These are phyloP conservation scores for Belonocnema kinseyi DNA, from an alignment of 1,140 invertebrate genomes.

Conservation along the genomic window DNA sequence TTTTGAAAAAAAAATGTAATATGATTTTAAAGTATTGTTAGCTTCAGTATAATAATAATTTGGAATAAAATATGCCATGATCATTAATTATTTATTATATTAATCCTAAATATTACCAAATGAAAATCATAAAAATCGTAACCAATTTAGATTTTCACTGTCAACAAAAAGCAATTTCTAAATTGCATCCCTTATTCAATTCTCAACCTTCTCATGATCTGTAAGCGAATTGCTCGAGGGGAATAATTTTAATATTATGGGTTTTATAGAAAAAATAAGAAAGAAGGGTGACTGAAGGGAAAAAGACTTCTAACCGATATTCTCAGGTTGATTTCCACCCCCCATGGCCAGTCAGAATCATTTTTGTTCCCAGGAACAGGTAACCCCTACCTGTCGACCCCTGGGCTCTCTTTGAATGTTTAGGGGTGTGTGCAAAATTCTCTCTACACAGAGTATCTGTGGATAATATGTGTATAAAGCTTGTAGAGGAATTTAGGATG, in stretches of 20 bases:
- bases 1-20: no score
- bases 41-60: no score
- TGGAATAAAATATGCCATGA: no score
- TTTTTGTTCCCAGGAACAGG: slow-evolving; percentile 64
- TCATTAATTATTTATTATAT: no score
- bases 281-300: slow-evolving; percentile 3
- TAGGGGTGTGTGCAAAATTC: slow-evolving; percentile 42
- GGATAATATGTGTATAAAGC: neutral
- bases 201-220: neutral
- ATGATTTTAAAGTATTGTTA: no score
- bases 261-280: slow-evolving; percentile 27
- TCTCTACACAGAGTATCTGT: slow-evolving; percentile 3
- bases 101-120: no score
- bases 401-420: slow-evolving; percentile 32
- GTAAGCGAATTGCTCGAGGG: neutral
- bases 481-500: slow-evolving; percentile 6
- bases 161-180: neutral
- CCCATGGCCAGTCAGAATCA: slow-evolving; percentile 40
- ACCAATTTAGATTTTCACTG: no score
- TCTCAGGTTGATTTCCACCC: slow-evolving; percentile 46
- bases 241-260: neutral
- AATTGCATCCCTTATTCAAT: neutral
- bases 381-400: slow-evolving; percentile 52
- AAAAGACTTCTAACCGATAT: slow-evolving; percentile 9
- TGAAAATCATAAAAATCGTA: no score